A percentile compares a stretch with the other conserved stretches of the same genome.
Conservation (phyloP, 1,140 invertebrate species). For the Batillaria attramentaria region DNA sequence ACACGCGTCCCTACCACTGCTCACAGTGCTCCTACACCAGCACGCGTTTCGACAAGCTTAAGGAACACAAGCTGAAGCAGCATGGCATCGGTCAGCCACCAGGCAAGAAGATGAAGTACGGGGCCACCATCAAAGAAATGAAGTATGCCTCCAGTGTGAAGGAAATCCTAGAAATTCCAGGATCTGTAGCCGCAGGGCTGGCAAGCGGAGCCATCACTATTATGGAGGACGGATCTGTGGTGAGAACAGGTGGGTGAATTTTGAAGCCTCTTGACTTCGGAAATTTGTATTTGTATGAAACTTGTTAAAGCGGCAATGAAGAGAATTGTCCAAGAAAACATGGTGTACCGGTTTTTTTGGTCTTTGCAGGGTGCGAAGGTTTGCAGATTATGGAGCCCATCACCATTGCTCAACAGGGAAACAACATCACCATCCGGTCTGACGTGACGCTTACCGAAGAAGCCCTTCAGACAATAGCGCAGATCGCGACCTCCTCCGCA, state of each 20-base stretch:
- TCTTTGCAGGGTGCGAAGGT: background rate
- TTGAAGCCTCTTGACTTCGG: too few relatives aligned
- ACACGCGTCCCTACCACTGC: constrained; percentile 53
- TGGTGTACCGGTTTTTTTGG: too few relatives aligned
- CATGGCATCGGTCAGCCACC: constrained; percentile 57
- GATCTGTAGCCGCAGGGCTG: background rate
- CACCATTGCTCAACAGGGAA: constrained; percentile 25
- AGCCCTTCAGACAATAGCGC: constrained; percentile 39
- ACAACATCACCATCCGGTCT: constrained; percentile 33
- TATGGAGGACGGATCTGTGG: constrained; percentile 11
- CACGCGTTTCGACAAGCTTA: constrained; percentile 75
- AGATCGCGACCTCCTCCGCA: constrained; percentile 28
- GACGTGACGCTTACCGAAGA: constrained; percentile 38
- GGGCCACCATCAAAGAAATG: constrained; percentile 4
- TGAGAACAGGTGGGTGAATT: constrained; percentile 14
- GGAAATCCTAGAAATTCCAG: background rate
- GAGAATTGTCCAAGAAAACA: too few relatives aligned
- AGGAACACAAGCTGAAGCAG: constrained; percentile 72
- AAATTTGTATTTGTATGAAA: background rate
- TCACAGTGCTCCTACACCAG: constrained; percentile 74
- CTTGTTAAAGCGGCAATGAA: too few relatives aligned
- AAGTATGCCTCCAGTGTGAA: background rate
- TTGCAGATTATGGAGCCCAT: constrained; percentile 20
- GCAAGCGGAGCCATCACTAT: background rate
- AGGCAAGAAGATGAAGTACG: constrained; percentile 37